Evolutionary conservation across 1,140 invertebrate genomes (phyloP), one percentile per base, ranked within the genome.

Genomic region (Macrotrachela quadricornifera): DNA sequence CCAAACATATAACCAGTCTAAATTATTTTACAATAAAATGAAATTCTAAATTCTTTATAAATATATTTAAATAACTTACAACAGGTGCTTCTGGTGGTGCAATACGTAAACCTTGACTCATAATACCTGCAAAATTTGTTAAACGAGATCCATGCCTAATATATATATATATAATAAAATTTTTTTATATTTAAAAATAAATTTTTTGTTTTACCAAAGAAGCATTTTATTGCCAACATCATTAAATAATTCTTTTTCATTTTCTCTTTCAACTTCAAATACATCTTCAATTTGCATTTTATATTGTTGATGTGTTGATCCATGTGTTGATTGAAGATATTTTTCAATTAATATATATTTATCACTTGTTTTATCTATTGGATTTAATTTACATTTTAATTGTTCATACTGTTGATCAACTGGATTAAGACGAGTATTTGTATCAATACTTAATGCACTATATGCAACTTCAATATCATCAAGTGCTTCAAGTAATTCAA

Each of bases 1-100:
- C 91, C 91, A 70, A 97, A 97, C 92, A 96, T 96, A 71, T 96
- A 96, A 58, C 91, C 90, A 38, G 84, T 85, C 59, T 66, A 55
- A 64, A 66, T 16, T 49, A 11, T 18, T 4, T 30, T 30, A 30
- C 8, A 30, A 30, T 4, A 30, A 2, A 30, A 30, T 30, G 21
- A 30, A 30, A n/a, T n/a, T n/a, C n/a, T n/a, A n/a, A n/a, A n/a
- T n/a, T n/a, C n/a, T n/a, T n/a, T n/a, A n/a, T n/a, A 8, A 30
- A 30, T 30, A 30, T 2, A 4, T 30, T 30, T 2, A 4, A 4
- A 4, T 4, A 8, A 30, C 21, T 30, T 30, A 30, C 21, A 2
- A 78, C 78, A 8, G 86, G 86, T 2, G 87, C 87, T 74, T 94
- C 86, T 3, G 84, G 84, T 1, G 88, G 88, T 46, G 92, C 92